These are phyloP conservation scores for Muschampia plurimacula DNA, from an alignment of 2,888 invertebrate species.

Conservation along the genomic window DNA sequence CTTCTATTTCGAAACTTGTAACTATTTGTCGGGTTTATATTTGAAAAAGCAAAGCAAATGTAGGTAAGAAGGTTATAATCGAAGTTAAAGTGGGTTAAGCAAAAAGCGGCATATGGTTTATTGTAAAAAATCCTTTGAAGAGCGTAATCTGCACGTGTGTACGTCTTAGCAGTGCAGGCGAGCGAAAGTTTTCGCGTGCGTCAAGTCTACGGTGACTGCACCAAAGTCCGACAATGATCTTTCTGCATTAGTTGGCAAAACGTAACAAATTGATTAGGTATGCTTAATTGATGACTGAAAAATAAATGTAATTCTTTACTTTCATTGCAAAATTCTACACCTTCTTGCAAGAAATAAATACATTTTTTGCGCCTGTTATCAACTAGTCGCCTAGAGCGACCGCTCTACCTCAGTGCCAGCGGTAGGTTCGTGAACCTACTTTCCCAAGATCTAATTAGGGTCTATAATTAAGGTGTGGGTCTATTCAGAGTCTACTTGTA, in stretches of 20 bases:
- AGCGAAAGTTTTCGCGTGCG: slow-evolving; percentile 69
- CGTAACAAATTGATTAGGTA: slow-evolving; percentile 20
- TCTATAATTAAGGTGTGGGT: too few relatives aligned
- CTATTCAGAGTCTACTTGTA: too few relatives aligned
- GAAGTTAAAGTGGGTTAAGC: slow-evolving; percentile 84
- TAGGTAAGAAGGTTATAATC: slow-evolving; percentile 86
- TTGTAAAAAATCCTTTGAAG: slow-evolving; percentile 82
- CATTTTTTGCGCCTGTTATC: too few relatives aligned
- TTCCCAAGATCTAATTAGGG: too few relatives aligned
- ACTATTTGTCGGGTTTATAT: slow-evolving; percentile 62
- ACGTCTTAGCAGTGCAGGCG: slow-evolving; percentile 60
- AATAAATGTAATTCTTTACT: too few relatives aligned
- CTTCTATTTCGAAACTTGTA: slow-evolving; percentile 38
- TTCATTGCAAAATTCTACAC: too few relatives aligned
- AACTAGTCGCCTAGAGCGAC: too few relatives aligned
- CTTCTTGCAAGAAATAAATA: too few relatives aligned
- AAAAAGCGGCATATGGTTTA: slow-evolving; percentile 84
- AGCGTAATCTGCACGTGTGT: slow-evolving; percentile 80
- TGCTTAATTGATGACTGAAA: too few relatives aligned
- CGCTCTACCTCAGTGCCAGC: too few relatives aligned
- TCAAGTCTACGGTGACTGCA: neutral
- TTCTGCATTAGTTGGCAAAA: slow-evolving; percentile 22
- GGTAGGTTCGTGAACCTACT: too few relatives aligned
- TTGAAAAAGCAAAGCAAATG: slow-evolving; percentile 78
- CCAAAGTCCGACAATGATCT: slow-evolving; percentile 2